phyloP scores from a whole-genome alignment of 2,797 vertebrate species.

The Triplophysa yarkandensis region DNA sequence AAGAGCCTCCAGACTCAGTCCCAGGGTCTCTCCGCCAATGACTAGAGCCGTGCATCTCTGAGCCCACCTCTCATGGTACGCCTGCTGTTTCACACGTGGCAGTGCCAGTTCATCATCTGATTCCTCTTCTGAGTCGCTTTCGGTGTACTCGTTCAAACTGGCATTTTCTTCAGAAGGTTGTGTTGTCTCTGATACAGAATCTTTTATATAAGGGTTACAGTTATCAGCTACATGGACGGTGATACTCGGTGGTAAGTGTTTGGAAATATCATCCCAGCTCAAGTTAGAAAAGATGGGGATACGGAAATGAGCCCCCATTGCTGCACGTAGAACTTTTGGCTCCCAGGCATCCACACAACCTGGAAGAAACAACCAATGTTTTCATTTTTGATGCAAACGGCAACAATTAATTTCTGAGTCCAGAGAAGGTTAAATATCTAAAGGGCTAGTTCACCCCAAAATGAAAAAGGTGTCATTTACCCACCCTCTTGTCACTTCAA shows the following conservation, averaged over 20 bases:
- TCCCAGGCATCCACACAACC: conserved; percentile 96
- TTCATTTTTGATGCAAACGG: no score
- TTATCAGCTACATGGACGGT: conserved; percentile 84
- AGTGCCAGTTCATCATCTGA: conserved; percentile 58
- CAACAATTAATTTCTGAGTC: no score
- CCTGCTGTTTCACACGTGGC: conserved; percentile 69
- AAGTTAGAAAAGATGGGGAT: conserved; percentile 81
- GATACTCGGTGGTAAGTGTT: conserved; percentile 68
- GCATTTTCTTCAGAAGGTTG: conserved; percentile 65
- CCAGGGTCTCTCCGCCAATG: conserved; percentile 86
- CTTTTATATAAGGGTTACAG: conserved; percentile 39
- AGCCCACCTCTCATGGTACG: conserved; percentile 83
- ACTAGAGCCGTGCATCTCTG: conserved; percentile 78
- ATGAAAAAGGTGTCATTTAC: no score
- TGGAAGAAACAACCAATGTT: conserved; percentile 56
- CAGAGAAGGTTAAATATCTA: no score
- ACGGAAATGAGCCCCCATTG: conserved; percentile 95
- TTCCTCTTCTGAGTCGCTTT: conserved; percentile 62
- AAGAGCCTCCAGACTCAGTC: conserved; percentile 80
- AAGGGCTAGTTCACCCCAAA: no score
- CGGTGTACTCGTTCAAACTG: conserved; percentile 57
- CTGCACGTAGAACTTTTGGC: conserved; percentile 94
- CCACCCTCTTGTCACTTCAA: no score
- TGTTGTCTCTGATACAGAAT: accelerated
- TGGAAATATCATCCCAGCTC: conserved; percentile 80